phyloP scores from a whole-genome alignment of 1,140 invertebrate genomes.

The Hyles vespertilio region DNA sequence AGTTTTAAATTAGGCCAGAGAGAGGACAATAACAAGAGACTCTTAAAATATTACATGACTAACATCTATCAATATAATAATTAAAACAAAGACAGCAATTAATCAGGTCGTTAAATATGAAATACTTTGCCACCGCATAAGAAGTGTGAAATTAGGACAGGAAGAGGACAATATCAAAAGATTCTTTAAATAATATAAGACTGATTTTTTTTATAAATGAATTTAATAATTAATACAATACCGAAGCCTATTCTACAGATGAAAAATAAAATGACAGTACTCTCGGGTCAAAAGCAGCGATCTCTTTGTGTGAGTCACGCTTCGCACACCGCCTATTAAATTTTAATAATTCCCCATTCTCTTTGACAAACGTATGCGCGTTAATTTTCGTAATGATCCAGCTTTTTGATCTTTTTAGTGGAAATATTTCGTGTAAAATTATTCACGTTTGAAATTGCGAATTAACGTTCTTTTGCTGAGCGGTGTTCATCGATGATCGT shows the following conservation, averaged over 20 bases:
- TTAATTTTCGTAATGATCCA: not conserved
- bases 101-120: too few relatives aligned
- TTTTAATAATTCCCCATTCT: conserved; percentile 26
- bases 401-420: conserved; percentile 9
- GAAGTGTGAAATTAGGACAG: too few relatives aligned
- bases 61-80: too few relatives aligned
- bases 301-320: conserved; percentile 24
- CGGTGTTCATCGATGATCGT: too few relatives aligned
- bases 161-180: too few relatives aligned
- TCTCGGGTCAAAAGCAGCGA: conserved; percentile 15
- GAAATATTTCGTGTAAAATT: conserved; percentile 1
- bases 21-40: too few relatives aligned
- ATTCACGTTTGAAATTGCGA: not conserved
- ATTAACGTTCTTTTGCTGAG: not conserved
- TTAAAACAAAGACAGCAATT: too few relatives aligned
- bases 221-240: too few relatives aligned
- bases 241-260: not conserved
- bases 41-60: too few relatives aligned
- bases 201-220: too few relatives aligned
- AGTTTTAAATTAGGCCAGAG: too few relatives aligned
- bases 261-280: conserved; percentile 20
- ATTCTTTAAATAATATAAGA: not conserved
- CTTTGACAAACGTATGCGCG: conserved; percentile 14
- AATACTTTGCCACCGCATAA: too few relatives aligned
- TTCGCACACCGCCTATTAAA: conserved; percentile 17